Conservation (phyloP, 1,140 invertebrate species). For the Sitodiplosis mosellana region DNA sequence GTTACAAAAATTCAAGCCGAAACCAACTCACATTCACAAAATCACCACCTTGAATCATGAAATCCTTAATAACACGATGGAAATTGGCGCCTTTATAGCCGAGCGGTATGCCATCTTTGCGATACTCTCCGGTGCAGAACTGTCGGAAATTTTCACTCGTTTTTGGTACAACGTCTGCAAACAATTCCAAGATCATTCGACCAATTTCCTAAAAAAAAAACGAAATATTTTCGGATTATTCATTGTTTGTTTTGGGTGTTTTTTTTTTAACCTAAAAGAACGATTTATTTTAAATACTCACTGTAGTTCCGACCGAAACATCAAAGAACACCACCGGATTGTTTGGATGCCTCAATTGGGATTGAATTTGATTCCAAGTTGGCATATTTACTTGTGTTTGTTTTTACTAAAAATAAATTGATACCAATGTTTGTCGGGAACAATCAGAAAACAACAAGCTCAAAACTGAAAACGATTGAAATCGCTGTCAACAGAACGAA, state of each 20-base stretch:
- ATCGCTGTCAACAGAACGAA: no score
- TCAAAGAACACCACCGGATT: constrained; percentile 97
- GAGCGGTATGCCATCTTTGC: constrained; percentile 81
- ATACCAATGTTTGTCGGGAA: no score
- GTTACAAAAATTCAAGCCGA: not conserved
- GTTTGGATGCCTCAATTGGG: constrained; percentile 73
- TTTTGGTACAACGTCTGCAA: constrained; percentile 89
- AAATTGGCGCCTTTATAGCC: constrained; percentile 94
- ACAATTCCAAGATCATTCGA: constrained; percentile 90
- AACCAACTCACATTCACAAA: constrained; percentile 73
- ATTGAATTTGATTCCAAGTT: constrained; percentile 81
- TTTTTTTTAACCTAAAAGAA: not conserved
- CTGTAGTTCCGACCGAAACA: constrained; percentile 77
- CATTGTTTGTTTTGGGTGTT: not conserved
- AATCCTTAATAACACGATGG: constrained; percentile 96
- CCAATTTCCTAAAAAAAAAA: constrained; percentile 53
- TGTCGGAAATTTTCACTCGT: constrained; percentile 98
- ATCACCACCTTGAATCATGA: constrained; percentile 98
- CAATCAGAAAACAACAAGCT: no score
- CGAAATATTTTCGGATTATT: not conserved
- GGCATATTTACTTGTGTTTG: constrained; percentile 42
- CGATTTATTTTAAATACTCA: constrained; percentile 26
- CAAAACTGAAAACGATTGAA: no score
- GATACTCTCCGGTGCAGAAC: constrained; percentile 89
- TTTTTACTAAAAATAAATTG: no score